Percentiles rank a stretch among this genome's conserved stretches.
Evolutionary conservation across 2,888 invertebrate genomes (phyloP).

Genomic region (Stegophylla sp.): DNA sequence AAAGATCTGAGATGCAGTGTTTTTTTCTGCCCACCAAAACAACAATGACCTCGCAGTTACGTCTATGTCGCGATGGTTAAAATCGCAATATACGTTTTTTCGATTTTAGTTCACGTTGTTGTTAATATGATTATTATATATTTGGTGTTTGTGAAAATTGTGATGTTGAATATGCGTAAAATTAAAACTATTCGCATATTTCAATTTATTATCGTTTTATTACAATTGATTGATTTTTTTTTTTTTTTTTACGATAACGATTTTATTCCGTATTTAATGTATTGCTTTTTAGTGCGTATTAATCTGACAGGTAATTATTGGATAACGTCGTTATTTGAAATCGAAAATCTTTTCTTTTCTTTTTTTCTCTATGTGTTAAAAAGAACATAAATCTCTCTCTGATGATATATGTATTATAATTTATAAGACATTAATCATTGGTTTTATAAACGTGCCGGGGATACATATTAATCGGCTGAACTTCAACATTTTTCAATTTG

Average conservation of each 20-base stretch:
- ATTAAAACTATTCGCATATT: constrained; percentile 4
- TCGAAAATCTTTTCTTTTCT: background rate
- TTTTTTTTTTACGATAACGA: constrained; percentile 26
- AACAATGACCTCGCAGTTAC: background rate
- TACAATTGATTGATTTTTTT: constrained; percentile 14
- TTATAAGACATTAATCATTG: constrained; percentile 1
- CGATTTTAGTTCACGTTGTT: too few relatives aligned
- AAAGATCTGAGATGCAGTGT: background rate
- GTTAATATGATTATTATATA: too few relatives aligned
- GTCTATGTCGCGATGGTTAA: background rate
- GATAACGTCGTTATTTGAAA: constrained; percentile 29
- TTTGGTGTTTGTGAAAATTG: too few relatives aligned
- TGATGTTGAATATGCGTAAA: background rate
- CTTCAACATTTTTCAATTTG: background rate
- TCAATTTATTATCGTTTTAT: constrained; percentile 25
- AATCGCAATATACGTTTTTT: background rate
- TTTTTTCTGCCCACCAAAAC: background rate
- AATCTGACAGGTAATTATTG: constrained; percentile 30
- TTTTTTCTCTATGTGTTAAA: background rate
- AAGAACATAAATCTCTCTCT: constrained; percentile 6
- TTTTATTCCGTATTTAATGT: constrained; percentile 14
- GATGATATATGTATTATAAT: background rate
- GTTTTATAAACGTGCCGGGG: background rate
- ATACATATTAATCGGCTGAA: background rate
- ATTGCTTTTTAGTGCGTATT: constrained; percentile 10